Percentiles rank a stretch among this genome's conserved stretches.
Conservation (phyloP, 37 sponge, comb jelly and placozoan species). For the Bolinopsis microptera region DNA sequence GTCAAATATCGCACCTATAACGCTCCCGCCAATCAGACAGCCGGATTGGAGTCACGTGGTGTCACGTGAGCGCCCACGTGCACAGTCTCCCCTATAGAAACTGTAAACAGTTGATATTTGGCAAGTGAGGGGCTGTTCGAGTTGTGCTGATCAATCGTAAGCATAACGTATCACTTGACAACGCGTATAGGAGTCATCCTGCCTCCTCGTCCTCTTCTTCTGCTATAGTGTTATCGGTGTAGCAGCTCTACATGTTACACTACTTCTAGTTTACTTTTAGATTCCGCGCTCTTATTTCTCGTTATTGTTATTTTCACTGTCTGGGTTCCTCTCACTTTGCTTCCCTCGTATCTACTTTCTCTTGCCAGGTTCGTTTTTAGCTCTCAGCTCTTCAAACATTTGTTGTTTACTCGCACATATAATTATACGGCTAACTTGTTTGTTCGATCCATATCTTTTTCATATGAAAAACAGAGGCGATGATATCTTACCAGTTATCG, state of each 20-base stretch:
- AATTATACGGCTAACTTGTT: no score
- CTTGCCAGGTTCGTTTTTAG: no score
- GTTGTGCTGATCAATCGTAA: not conserved
- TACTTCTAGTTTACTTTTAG: not conserved
- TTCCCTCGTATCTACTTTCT: no score
- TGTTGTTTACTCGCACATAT: no score
- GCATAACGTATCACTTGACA: not conserved
- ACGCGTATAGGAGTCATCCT: not conserved
- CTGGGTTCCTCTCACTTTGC: no score
- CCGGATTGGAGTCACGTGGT: no score
- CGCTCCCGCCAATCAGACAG: not conserved
- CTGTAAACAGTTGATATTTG: not conserved
- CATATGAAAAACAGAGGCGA: no score
- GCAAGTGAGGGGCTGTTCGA: not conserved
- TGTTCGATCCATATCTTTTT: no score
- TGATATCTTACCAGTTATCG: no score
- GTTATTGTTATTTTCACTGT: not conserved
- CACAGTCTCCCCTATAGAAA: not conserved
- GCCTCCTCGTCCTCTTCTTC: not conserved
- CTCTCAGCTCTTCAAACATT: no score
- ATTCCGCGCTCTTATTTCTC: not conserved
- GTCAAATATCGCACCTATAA: slow-evolving; percentile 26
- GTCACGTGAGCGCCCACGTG: slow-evolving; percentile 10
- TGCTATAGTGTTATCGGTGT: no score
- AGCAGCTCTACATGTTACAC: no score